These are phyloP conservation scores for Syritta pipiens DNA, from an alignment of 2,888 invertebrate genomes.

Conservation along the genomic window DNA sequence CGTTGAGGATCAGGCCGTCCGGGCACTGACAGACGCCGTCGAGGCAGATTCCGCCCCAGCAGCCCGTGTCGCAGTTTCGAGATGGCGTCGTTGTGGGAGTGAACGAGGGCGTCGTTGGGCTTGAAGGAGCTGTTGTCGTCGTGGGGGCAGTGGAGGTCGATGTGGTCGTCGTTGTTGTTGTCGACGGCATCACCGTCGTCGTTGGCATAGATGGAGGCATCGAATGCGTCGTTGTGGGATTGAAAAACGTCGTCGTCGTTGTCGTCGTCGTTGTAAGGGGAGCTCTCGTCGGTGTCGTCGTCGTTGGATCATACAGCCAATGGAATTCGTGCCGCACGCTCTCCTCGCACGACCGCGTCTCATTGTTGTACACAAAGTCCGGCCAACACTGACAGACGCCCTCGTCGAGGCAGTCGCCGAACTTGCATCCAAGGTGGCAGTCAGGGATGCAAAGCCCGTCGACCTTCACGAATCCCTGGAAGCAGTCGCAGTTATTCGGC, in stretches of 20 bases:
- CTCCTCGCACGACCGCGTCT: slow-evolving; percentile 7
- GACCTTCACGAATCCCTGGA: slow-evolving; percentile 71
- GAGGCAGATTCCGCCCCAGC: slow-evolving; percentile 31
- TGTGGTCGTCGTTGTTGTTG: neutral
- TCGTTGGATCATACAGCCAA: too few relatives aligned
- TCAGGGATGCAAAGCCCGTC: slow-evolving; percentile 32
- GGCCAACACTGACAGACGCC: slow-evolving; percentile 74
- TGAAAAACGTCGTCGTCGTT: too few relatives aligned
- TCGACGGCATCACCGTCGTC: too few relatives aligned
- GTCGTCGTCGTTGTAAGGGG: too few relatives aligned
- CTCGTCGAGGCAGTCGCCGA: slow-evolving; percentile 72
- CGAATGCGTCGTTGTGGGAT: too few relatives aligned
- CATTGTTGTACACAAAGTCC: slow-evolving; percentile 70
- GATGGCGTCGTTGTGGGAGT: neutral
- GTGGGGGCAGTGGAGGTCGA: too few relatives aligned
- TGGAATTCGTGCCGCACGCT: neutral
- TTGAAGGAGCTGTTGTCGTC: too few relatives aligned
- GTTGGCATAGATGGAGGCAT: too few relatives aligned
- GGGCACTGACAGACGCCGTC: slow-evolving; percentile 31
- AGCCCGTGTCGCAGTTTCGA: slow-evolving; percentile 10
- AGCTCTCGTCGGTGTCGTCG: too few relatives aligned
- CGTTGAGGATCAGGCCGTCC: slow-evolving; percentile 28
- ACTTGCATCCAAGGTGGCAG: slow-evolving; percentile 71
- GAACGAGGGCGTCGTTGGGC: too few relatives aligned
- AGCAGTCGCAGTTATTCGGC: slow-evolving; percentile 79